Percentiles rank a stretch among this genome's conserved stretches.
These are phyloP conservation scores for Peromyscus maniculatus DNA, from an alignment of 2,113 vertebrate genomes.

Conservation along the genomic window DNA sequence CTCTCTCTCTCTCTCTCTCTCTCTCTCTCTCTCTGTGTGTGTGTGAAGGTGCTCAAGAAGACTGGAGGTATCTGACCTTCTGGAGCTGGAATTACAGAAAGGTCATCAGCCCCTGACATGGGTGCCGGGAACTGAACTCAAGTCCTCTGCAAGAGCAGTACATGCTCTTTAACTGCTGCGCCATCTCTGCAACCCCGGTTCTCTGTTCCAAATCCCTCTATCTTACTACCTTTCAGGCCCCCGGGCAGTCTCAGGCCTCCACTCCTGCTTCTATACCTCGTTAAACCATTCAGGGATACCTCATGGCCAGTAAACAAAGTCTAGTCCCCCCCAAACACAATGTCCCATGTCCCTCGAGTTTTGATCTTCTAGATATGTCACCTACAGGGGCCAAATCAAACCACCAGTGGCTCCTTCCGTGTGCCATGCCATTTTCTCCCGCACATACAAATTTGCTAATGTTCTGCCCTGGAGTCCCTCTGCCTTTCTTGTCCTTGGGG, in stretches of 20 bases:
- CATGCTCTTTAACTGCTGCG: not conserved
- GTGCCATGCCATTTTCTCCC: accelerated
- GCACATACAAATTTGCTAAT: not conserved
- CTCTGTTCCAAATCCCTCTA: not conserved
- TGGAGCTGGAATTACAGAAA: not conserved
- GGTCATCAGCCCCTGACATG: not conserved
- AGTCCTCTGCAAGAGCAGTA: not conserved
- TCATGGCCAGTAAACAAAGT: not conserved
- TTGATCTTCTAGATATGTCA: not conserved
- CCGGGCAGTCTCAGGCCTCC: not conserved
- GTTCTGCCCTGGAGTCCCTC: not conserved
- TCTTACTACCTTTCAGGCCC: not conserved
- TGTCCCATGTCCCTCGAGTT: not conserved
- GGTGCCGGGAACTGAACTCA: not conserved
- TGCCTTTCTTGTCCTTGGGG: not conserved
- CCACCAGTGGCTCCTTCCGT: not conserved
- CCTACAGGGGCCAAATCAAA: not conserved
- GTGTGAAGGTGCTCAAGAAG: not conserved
- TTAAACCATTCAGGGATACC: not conserved
- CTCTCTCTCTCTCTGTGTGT: not conserved
- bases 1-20: no score
- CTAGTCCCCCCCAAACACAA: not conserved
- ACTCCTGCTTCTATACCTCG: not conserved
- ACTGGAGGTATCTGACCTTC: not conserved
- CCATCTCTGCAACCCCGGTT: not conserved